phyloP scores from a whole-genome alignment of 2,113 vertebrate species.

The Cyrtonyx montezumae region DNA sequence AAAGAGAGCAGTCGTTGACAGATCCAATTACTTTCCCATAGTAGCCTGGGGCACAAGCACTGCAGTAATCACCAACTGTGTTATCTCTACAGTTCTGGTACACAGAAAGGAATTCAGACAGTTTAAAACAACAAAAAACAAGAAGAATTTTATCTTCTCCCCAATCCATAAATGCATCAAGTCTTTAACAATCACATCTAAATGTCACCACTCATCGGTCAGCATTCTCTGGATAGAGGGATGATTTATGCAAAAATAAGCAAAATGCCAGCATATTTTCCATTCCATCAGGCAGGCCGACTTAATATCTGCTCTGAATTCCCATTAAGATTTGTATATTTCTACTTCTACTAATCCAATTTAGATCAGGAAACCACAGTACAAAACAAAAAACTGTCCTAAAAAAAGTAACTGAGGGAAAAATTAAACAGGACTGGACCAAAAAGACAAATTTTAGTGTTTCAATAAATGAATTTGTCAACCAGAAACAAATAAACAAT shows the following conservation, averaged over 20 bases:
- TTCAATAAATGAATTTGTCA: not conserved
- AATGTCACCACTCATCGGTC: not conserved
- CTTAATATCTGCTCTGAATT: not conserved
- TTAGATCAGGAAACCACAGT: not conserved
- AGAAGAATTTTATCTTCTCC: not conserved
- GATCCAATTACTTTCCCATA: slow-evolving; percentile 87
- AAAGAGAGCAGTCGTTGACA: slow-evolving; percentile 85
- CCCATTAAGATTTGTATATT: not conserved
- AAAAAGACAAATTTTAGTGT: not conserved
- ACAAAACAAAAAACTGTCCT: not conserved
- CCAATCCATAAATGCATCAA: not conserved
- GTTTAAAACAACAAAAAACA: slow-evolving; percentile 27
- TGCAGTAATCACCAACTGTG: slow-evolving; percentile 85
- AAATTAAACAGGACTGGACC: not conserved
- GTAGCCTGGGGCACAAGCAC: slow-evolving; percentile 85
- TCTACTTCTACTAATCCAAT: not conserved
- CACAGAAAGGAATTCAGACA: slow-evolving; percentile 14
- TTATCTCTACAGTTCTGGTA: slow-evolving; percentile 87
- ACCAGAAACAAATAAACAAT: not conserved
- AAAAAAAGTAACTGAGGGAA: not conserved
- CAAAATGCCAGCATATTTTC: not conserved
- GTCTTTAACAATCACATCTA: not conserved
- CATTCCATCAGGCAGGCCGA: not conserved
- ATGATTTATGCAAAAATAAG: not conserved
- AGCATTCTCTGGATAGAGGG: not conserved